Percentiles rank a stretch among this genome's conserved stretches.
Conservation (phyloP, 2,888 invertebrate genomes). For the Rhagophthalmus giganteus region DNA sequence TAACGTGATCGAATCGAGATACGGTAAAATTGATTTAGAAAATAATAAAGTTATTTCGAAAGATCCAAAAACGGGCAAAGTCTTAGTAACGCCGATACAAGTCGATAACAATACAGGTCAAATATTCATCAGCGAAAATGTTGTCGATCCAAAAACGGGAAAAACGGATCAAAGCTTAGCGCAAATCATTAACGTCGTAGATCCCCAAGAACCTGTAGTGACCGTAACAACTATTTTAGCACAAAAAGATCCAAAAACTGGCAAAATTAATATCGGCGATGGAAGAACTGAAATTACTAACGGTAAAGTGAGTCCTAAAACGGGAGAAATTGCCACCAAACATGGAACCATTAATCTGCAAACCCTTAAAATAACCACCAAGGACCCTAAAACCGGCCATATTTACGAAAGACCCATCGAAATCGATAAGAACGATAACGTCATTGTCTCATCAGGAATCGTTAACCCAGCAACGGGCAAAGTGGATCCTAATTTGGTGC, state of each 20-base stretch:
- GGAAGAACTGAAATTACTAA: constrained; percentile 54
- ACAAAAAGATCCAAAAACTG: constrained; percentile 63
- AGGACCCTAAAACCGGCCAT: constrained; percentile 52
- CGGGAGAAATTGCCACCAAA: constrained; percentile 54
- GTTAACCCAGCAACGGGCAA: constrained; percentile 64
- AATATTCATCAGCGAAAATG: constrained; percentile 52
- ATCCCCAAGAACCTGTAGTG: constrained; percentile 54
- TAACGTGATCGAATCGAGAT: constrained; percentile 72
- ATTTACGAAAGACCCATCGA: constrained; percentile 48
- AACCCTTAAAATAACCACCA: constrained; percentile 48
- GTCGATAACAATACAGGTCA: constrained; percentile 54
- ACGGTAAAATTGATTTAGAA: constrained; percentile 72
- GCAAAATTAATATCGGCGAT: constrained; percentile 60
- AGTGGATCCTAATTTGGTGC: constrained; percentile 64
- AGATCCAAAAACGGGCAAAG: constrained; percentile 51
- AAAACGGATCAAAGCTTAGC: constrained; percentile 52
- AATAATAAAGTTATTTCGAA: constrained; percentile 59
- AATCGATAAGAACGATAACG: constrained; percentile 56
- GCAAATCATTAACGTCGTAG: constrained; percentile 55
- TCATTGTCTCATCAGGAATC: constrained; percentile 53
- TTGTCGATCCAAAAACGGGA: constrained; percentile 54
- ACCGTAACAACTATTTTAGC: constrained; percentile 50
- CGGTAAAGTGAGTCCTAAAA: constrained; percentile 53
- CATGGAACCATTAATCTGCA: constrained; percentile 53
- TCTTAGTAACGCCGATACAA: constrained; percentile 49